These are phyloP conservation scores for Hydrozoanthus gracilis DNA, from an alignment of 92 coral and sea anemone species.

Conservation along the genomic window DNA sequence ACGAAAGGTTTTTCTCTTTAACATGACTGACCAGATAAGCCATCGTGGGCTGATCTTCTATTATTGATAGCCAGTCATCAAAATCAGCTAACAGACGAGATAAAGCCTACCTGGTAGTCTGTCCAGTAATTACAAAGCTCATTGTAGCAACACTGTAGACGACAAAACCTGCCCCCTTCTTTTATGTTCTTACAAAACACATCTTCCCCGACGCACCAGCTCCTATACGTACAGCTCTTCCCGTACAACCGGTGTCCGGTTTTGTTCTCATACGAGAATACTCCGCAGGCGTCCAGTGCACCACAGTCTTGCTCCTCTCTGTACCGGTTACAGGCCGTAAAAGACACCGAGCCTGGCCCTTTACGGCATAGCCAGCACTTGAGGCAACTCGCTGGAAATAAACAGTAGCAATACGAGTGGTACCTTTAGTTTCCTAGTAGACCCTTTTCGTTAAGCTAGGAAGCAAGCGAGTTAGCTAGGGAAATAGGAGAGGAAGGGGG, in stretches of 20 bases:
- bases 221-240: slow-evolving; percentile 33
- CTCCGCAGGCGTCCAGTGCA: slow-evolving; percentile 41
- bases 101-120: slow-evolving; percentile 18
- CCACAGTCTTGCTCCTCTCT: slow-evolving; percentile 15
- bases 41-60: too few species aligned
- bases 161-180: slow-evolving; percentile 35
- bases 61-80: too few species aligned
- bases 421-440: too few species aligned
- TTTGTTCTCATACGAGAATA: slow-evolving; percentile 39
- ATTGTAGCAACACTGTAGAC: slow-evolving; percentile 39
- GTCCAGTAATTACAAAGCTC: slow-evolving; percentile 41
- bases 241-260: slow-evolving; percentile 39
- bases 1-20: too few species aligned
- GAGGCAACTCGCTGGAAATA: slow-evolving; percentile 3
- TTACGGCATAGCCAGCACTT: slow-evolving; percentile 40
- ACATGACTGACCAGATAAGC: too few species aligned
- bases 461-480: too few species aligned
- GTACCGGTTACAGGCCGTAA: slow-evolving; percentile 31
- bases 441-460: too few species aligned
- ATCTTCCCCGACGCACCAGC: slow-evolving; percentile 35
- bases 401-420: background rate
- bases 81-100: slow-evolving; percentile 2
- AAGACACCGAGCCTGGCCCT: slow-evolving; percentile 37
- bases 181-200: slow-evolving; percentile 24
- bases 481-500: too few species aligned